Evolutionary conservation across 2,797 vertebrate species (phyloP).

Genomic region (Sebastes vulpes): DNA sequence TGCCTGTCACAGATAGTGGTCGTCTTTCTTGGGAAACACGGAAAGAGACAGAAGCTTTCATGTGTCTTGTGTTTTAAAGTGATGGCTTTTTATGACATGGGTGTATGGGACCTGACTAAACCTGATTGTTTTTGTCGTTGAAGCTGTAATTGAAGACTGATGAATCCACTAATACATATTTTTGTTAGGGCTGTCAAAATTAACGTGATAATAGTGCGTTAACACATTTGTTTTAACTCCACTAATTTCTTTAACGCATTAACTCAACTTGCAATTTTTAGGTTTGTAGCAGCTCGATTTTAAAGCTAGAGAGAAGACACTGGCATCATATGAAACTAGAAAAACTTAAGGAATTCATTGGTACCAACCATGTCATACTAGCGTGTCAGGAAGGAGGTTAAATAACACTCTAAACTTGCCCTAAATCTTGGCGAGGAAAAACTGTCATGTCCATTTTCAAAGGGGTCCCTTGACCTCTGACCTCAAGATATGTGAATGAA

Average conservation of each 20-base stretch:
- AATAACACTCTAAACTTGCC: no score
- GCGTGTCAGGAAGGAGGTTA: fast-evolving
- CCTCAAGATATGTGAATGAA: no score
- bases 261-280: no score
- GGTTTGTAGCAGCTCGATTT: no score
- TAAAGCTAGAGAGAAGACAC: no score
- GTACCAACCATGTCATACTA: fast-evolving
- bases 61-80: neutral
- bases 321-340: no score
- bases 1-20: slow-evolving; percentile 4
- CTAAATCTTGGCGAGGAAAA: no score
- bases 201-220: no score
- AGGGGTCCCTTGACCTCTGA: no score
- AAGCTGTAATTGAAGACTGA: neutral
- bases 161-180: neutral
- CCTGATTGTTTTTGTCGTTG: neutral
- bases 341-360: fast-evolving
- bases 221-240: no score
- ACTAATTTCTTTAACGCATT: no score
- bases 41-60: neutral
- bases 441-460: no score
- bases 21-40: neutral
- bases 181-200: neutral
- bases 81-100: neutral
- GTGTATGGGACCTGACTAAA: neutral